Percentiles rank a stretch among this genome's conserved stretches.
These are phyloP conservation scores for Syrphus vitripennis DNA, from an alignment of 2,888 invertebrate genomes.

Conservation along the genomic window DNA sequence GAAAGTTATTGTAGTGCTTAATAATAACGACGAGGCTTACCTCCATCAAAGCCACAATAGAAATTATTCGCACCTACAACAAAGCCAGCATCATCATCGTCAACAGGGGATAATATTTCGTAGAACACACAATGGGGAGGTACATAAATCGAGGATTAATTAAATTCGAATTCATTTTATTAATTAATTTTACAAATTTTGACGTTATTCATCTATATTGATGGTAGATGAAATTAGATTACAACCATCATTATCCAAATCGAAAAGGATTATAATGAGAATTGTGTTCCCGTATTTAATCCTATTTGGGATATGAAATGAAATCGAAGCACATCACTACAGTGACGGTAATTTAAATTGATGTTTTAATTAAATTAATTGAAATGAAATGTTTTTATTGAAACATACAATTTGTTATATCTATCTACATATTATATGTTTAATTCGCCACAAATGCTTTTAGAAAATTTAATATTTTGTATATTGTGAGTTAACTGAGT, in stretches of 20 bases:
- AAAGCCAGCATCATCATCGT: background rate
- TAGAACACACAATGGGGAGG: background rate
- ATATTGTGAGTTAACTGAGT: no score
- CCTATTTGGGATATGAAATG: background rate
- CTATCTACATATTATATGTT: background rate
- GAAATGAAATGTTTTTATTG: background rate
- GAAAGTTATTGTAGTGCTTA: background rate
- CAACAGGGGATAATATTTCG: background rate
- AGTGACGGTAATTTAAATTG: background rate
- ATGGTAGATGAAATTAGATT: constrained; percentile 10
- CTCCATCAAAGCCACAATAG: background rate
- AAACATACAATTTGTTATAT: background rate
- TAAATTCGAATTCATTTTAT: constrained; percentile 48
- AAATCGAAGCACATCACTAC: background rate
- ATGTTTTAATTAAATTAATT: constrained; percentile 11
- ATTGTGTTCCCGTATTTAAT: background rate
- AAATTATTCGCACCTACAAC: background rate
- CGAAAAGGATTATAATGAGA: constrained; percentile 12
- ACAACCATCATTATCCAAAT: constrained; percentile 22
- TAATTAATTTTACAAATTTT: constrained; percentile 55
- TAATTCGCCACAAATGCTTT: background rate
- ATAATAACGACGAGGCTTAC: background rate
- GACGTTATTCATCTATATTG: background rate
- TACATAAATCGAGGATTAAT: constrained; percentile 6
- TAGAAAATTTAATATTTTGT: background rate